Base-by-base conservation (phyloP, 2,888 invertebrate genomes). In the Amblyjoppa fuscipennis region DNA sequence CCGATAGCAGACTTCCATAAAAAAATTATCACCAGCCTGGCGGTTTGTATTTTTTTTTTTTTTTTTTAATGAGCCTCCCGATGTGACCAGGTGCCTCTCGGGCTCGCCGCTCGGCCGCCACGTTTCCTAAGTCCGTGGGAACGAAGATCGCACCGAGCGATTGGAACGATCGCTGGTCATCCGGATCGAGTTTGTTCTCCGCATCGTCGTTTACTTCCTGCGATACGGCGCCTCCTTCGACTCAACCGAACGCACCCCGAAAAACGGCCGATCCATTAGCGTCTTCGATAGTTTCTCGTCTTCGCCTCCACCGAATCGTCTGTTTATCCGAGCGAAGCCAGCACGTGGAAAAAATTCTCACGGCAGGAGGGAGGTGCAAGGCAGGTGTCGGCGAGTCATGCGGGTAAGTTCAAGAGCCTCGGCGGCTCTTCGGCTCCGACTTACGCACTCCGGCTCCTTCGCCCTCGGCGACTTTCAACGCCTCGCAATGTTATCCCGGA, bases 91-190 rank as follows among this genome's bases (percentile, higher is more conserved):
- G 84, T 86, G 80, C 78, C 79, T 53, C 6, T 34, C 61, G 34
- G 73, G 73, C 82, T 76, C 64, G 16, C 77, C 16, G 16, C 78
- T 70, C 81, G 83, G 79, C 88, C 87, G 75, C 49, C 75, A 71
- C 68, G 64, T 28, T 80, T 76, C 45, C 41, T 34, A 49, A n/a
- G 41, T 68, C 45, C 84, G 84, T 84, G 84, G 84, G 84, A 84
- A 84, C 76, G 41, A 38, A 66, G 11, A 66, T 76, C n/a, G 28
- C n/a, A 11, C 41, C 5, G 53, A 3, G 59, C 41, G 66, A 64
- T 41, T 6, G 11, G 51, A 79, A 70, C 49, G 49, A 74, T 80
- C 70, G 51, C 53, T 13, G 66, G 41, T 78, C 70, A 53, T 51
- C 45, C 61, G 75, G 49, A 76, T 76, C 75, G 51, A 13, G 49